Conservation (phyloP, 1,140 invertebrate species). For the Protaetia brevitarsis region DNA sequence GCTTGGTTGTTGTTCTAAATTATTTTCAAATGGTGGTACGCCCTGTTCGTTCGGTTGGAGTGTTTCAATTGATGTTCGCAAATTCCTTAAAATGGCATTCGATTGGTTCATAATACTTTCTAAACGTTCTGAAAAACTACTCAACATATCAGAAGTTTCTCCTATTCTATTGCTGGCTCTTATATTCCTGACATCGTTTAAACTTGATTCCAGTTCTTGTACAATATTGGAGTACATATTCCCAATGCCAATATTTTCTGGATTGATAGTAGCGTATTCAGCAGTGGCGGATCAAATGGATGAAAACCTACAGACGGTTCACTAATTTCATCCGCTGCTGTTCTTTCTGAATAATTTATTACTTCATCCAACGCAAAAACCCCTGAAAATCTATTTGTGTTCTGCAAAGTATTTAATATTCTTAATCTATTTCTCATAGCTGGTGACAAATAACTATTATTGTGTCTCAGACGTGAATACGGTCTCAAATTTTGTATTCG, state of each 20-base stretch:
- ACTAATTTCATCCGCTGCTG: conserved; percentile 33
- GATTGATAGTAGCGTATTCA: conserved; percentile 33
- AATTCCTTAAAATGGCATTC: conserved; percentile 43
- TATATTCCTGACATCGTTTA: conserved; percentile 43
- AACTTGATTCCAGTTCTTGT: conserved; percentile 42
- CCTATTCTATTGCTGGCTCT: conserved; percentile 34
- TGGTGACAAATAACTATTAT: conserved; percentile 6
- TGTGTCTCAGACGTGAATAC: conserved; percentile 18
- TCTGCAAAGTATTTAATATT: not conserved
- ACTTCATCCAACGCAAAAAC: conserved; percentile 42
- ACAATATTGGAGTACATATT: conserved; percentile 46
- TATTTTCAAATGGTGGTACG: not conserved
- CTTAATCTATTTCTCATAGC: conserved; percentile 2
- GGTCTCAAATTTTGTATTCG: conserved; percentile 35
- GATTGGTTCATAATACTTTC: conserved; percentile 46
- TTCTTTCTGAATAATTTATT: conserved; percentile 45
- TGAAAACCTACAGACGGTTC: conserved; percentile 25
- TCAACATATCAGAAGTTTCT: conserved; percentile 42
- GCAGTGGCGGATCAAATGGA: conserved; percentile 36
- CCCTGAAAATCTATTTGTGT: not conserved
- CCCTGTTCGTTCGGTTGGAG: conserved; percentile 29
- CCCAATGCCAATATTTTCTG: conserved; percentile 32
- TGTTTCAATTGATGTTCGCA: conserved; percentile 39
- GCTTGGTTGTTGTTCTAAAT: not conserved
- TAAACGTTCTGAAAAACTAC: conserved; percentile 43